A percentile compares a stretch with the other conserved stretches of the same genome.
phyloP scores from a whole-genome alignment of 2,797 vertebrate genomes.

The Pteronotus mesoamericanus region DNA sequence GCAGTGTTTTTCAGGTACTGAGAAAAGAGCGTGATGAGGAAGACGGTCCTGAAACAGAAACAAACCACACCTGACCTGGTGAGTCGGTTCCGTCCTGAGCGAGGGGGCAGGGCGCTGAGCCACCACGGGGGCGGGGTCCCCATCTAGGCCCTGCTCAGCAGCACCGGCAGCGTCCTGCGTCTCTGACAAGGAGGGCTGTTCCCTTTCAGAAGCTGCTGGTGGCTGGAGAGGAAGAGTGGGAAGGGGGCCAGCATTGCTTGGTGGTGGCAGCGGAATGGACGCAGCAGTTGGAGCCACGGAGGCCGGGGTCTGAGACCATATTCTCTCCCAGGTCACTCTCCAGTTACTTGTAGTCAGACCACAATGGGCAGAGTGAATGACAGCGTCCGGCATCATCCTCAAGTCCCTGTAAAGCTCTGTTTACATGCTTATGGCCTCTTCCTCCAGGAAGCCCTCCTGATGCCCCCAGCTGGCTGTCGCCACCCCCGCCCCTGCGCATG shows the following conservation, averaged over 20 bases:
- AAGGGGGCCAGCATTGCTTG: background rate
- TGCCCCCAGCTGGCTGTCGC: background rate
- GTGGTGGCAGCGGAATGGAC: background rate
- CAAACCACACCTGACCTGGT: background rate
- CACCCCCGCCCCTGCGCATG: background rate
- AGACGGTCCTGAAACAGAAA: conserved; percentile 87
- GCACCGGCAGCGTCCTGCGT: background rate
- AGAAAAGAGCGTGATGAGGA: conserved; percentile 94
- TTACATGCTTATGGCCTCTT: background rate
- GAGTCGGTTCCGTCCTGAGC: fast-evolving
- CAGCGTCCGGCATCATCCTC: too few relatives aligned
- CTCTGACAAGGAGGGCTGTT: too few relatives aligned
- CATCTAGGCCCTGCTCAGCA: background rate
- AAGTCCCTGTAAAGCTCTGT: background rate
- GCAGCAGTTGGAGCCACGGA: background rate
- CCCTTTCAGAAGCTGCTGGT: background rate
- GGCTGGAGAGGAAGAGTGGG: background rate
- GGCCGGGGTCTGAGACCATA: background rate
- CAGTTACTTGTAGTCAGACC: background rate
- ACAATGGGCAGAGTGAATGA: background rate
- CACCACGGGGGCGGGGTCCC: background rate
- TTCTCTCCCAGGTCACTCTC: background rate
- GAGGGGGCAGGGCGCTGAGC: background rate
- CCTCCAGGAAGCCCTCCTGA: background rate
- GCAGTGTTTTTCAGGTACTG: conserved; percentile 93